A percentile compares a stretch with the other conserved stretches of the same genome.
Conservation (phyloP, 2,797 vertebrate genomes). For the Cynopterus sphinx region DNA sequence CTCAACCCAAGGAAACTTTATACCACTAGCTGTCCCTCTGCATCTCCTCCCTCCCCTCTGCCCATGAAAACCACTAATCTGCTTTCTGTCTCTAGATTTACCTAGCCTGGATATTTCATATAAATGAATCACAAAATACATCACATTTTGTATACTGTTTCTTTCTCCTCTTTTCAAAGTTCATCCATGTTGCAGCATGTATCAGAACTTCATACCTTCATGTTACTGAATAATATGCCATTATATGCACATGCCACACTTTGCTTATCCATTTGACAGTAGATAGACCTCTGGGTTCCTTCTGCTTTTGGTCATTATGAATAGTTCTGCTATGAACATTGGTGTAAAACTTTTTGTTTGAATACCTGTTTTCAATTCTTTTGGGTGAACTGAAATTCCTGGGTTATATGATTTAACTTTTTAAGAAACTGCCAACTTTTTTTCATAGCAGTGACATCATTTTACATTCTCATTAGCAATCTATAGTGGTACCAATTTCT, state of each 20-base stretch:
- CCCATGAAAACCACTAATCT: not conserved
- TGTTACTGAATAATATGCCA: not conserved
- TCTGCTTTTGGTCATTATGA: not conserved
- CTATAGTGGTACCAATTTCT: not conserved
- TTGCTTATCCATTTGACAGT: not conserved
- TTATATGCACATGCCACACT: not conserved
- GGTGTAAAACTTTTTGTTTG: not conserved
- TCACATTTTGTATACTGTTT: not conserved
- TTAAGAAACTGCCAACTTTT: not conserved
- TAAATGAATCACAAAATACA: not conserved
- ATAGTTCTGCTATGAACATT: not conserved
- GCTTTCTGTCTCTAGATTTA: not conserved
- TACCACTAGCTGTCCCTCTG: not conserved
- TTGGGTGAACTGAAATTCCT: not conserved
- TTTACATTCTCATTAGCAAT: not conserved
- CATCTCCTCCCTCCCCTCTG: rapidly evolving
- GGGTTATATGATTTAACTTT: not conserved
- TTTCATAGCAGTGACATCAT: not conserved
- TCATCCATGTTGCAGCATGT: not conserved
- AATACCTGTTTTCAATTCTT: not conserved
- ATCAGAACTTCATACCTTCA: not conserved
- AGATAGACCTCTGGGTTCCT: not conserved
- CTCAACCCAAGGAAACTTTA: not conserved
- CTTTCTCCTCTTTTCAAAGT: not conserved
- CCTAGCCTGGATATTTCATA: not conserved